Conservation (phyloP, 1,140 invertebrate genomes). For the Samia ricini region DNA sequence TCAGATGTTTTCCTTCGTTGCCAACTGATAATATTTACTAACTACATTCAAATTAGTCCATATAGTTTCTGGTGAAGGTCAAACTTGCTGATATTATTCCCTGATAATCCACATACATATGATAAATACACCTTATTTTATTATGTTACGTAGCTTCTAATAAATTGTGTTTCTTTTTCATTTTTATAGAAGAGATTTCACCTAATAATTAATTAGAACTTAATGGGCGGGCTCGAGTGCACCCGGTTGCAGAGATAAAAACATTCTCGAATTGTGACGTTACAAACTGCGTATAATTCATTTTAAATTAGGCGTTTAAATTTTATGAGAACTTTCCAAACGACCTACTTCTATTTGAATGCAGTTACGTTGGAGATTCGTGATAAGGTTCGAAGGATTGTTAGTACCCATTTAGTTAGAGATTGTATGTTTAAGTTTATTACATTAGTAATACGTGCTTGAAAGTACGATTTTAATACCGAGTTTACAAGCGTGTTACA, state of each 20-base stretch:
- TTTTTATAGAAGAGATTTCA: conserved; percentile 27
- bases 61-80: too few species aligned
- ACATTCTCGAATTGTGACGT: conserved; percentile 30
- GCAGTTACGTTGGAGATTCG: conserved; percentile 26
- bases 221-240: conserved; percentile 35
- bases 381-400: conserved; percentile 19
- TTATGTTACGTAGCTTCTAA: not conserved
- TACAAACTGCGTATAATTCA: conserved; percentile 43
- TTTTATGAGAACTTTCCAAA: conserved; percentile 47
- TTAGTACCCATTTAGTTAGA: not conserved
- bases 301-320: conserved; percentile 51
- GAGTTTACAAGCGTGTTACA: not conserved
- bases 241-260: conserved; percentile 56
- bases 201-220: conserved; percentile 70
- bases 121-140: not conserved
- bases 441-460: not conserved
- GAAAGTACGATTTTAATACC: not conserved
- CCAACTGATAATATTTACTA: too few species aligned
- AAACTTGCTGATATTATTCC: too few species aligned
- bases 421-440: not conserved
- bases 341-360: conserved; percentile 34
- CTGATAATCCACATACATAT: too few species aligned
- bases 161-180: not conserved
- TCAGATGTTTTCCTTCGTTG: too few species aligned
- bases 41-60: too few species aligned